Evolutionary conservation across 2,797 vertebrate species (phyloP).

Genomic region (Squalus acanthias): DNA sequence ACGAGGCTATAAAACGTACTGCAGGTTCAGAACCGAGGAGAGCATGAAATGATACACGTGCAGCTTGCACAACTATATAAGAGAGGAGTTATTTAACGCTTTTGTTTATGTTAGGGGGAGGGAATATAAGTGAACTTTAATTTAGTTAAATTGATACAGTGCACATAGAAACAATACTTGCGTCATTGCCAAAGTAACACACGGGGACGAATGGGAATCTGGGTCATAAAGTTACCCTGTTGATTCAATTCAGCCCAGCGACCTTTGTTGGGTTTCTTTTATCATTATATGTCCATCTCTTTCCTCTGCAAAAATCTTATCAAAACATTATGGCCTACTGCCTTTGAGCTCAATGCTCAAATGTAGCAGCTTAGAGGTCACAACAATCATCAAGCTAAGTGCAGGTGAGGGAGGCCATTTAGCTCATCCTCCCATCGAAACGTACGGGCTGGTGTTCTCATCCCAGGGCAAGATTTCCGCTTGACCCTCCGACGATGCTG

Average conservation of each 20-base stretch:
- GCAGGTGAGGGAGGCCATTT: not conserved
- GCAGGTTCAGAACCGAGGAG: not conserved
- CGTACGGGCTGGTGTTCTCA: not conserved
- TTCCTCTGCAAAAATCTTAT: not conserved
- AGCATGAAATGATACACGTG: not conserved
- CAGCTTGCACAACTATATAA: not conserved
- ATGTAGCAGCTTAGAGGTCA: not conserved
- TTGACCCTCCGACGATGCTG: not conserved
- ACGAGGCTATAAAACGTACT: not conserved
- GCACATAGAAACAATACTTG: not conserved
- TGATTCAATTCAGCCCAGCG: not conserved
- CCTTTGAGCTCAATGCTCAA: not conserved
- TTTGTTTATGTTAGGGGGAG: not conserved
- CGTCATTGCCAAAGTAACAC: not conserved
- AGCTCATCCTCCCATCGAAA: not conserved
- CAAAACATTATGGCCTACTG: not conserved
- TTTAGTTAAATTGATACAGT: not conserved
- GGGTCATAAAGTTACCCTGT: not conserved
- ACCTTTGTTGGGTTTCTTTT: not conserved
- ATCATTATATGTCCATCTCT: not conserved
- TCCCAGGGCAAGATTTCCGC: not conserved
- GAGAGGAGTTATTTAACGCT: not conserved
- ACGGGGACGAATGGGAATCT: not conserved
- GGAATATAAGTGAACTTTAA: not conserved
- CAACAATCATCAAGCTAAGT: not conserved